phyloP scores from a whole-genome alignment of 2,113 vertebrate genomes.

The Phasianus colchicus region DNA sequence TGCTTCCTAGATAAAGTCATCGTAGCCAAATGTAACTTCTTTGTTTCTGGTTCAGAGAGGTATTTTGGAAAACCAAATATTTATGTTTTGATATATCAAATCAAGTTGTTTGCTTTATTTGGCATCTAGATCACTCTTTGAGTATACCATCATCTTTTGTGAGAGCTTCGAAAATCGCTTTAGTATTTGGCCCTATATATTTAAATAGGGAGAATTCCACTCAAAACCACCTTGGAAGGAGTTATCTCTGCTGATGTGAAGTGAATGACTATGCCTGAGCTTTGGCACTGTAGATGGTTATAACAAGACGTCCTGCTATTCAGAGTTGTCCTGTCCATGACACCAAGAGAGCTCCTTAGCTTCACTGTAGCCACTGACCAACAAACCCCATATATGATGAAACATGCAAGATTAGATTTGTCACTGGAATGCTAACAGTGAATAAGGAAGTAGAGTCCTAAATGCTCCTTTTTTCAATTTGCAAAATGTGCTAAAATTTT shows the following conservation, averaged over 20 bases:
- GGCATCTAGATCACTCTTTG: neutral
- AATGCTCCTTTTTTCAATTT: neutral
- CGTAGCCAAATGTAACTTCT: neutral
- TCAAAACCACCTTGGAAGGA: neutral
- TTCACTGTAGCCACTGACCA: neutral
- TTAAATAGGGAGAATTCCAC: neutral
- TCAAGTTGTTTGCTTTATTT: neutral
- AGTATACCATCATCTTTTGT: neutral
- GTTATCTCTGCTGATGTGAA: neutral
- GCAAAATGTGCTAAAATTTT: neutral
- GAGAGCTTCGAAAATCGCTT: neutral
- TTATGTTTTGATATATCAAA: neutral
- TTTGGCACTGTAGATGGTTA: neutral
- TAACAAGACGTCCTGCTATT: neutral
- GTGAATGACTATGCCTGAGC: neutral
- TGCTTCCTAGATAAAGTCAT: fast-evolving
- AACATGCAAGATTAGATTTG: neutral
- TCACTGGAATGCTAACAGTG: neutral
- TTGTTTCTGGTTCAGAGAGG: neutral
- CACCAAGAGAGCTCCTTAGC: neutral
- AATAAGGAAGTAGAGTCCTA: neutral
- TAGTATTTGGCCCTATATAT: neutral
- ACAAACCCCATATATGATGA: neutral
- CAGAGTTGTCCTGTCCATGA: neutral
- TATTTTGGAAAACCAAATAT: neutral